Evolutionary conservation across 2,888 invertebrate species (phyloP).

Genomic region (Tetrapedia diversipes): DNA sequence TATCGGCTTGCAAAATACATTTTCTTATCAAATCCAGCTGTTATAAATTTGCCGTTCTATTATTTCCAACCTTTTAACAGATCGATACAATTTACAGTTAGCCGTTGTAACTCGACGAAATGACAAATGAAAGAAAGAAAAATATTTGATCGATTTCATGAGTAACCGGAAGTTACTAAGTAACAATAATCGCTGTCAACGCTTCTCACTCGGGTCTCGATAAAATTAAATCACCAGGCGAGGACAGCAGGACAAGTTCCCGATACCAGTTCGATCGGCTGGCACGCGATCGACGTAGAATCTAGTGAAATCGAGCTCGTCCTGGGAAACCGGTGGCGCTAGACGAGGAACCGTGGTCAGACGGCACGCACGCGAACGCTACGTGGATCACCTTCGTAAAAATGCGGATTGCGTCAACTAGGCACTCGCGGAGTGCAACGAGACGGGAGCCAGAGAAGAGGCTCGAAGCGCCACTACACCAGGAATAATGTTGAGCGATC

Average conservation of each 20-base stretch:
- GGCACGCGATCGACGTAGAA: neutral
- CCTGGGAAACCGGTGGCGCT: slow-evolving; percentile 30
- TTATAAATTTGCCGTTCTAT: too few species aligned
- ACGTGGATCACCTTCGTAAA: slow-evolving; percentile 36
- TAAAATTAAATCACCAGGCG: slow-evolving; percentile 16
- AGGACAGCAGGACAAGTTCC: neutral
- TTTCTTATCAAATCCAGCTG: too few species aligned
- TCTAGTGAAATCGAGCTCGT: neutral
- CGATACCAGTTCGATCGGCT: neutral
- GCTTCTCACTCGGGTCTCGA: too few species aligned
- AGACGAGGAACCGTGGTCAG: slow-evolving; percentile 16
- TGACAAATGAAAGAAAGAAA: too few species aligned
- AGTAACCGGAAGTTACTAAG: too few species aligned
- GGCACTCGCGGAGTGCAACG: slow-evolving; percentile 13
- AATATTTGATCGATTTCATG: too few species aligned
- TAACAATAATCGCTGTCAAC: too few species aligned
- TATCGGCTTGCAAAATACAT: too few species aligned
- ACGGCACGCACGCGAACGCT: neutral
- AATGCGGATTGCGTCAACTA: slow-evolving; percentile 39
- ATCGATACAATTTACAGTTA: too few species aligned
- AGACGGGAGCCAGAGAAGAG: slow-evolving; percentile 3
- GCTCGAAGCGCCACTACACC: slow-evolving; percentile 16
- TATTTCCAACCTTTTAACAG: too few species aligned
- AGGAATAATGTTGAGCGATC: slow-evolving; percentile 43
- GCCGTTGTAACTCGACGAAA: too few species aligned